Base-by-base conservation (phyloP, 23 tunicate genomes). In the Phallusia fumigata region DNA sequence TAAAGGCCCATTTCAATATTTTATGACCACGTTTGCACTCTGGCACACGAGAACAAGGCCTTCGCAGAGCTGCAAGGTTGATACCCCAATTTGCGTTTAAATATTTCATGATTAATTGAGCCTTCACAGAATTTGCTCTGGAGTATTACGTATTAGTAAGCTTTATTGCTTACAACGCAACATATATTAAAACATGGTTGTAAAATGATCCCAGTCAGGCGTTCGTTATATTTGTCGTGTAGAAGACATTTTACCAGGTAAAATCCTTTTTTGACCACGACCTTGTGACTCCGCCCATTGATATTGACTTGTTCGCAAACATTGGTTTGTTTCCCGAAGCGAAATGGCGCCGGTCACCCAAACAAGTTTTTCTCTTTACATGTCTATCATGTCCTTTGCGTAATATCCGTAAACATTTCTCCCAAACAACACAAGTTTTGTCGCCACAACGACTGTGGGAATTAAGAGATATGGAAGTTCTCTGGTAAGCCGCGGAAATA, bases 371-470 rank as follows among this genome's bases (percentile, higher is more conserved):
- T 58, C 69, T 58, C 69, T 21, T 58, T 58, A 58, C 69, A 58
- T 58, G 69, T 58, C 69, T 40, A 40, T 6, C 69, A 58, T 58
- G 69, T 58, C 28, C 28, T 16, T 58, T 58, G 69, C 69, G 69
- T 58, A 58, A 58, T 58, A 21, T 58, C 69, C 69, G 26, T 58
- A 24, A 58, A 58, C 69, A 21, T 21, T 58, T 58, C 69, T 58
- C 69, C 69, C 69, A 58, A 58, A 58, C 69, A 58, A 58, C 10
- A 58, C 28, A 24, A 58, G 69, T 58, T 24, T 3, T 21, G 28
- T 22, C 69, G 26, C 69, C 69, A 58, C 69, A 58, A 58, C 69
- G 69, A 58, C 69, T 58, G 69, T 58, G 69, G 69, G 69, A 58
- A 58, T 58, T 24, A 24, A 24, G 26, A 24, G 26, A 21, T 58